These are phyloP conservation scores for Mola mola DNA, from an alignment of 2,113 vertebrate genomes.

Conservation along the genomic window DNA sequence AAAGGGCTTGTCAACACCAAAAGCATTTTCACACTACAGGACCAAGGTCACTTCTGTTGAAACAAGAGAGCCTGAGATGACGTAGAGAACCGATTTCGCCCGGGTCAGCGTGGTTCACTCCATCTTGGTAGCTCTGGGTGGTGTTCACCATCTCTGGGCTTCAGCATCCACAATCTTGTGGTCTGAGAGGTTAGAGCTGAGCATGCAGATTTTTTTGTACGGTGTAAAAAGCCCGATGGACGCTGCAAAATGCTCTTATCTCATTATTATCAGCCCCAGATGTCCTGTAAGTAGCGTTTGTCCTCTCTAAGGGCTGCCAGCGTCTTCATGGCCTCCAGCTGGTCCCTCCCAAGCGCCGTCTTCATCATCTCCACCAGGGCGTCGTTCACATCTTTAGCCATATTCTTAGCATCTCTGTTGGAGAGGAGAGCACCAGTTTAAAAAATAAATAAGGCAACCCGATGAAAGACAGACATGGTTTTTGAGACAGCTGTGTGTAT, in stretches of 20 bases:
- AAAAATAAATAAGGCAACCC: too few relatives aligned
- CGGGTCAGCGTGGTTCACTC: constrained; percentile 57
- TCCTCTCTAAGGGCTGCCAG: constrained; percentile 87
- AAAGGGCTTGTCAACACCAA: constrained; percentile 52
- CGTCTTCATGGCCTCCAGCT: constrained; percentile 88
- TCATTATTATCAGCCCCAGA: constrained; percentile 86
- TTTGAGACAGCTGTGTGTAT: background rate
- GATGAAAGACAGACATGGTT: background rate
- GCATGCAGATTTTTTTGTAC: constrained; percentile 29
- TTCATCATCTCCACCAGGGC: constrained; percentile 86
- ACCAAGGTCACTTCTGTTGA: constrained; percentile 68
- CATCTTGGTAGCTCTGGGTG: constrained; percentile 38
- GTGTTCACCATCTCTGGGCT: constrained; percentile 48
- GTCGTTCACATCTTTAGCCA: constrained; percentile 92
- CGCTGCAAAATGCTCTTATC: constrained; percentile 34
- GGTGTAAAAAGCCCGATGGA: constrained; percentile 22
- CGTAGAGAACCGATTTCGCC: constrained; percentile 55
- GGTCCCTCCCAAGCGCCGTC: constrained; percentile 81
- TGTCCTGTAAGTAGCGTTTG: constrained; percentile 92
- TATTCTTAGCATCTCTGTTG: constrained; percentile 92
- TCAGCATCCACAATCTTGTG: constrained; percentile 44
- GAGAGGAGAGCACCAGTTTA: background rate
- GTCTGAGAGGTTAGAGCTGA: constrained; percentile 55
- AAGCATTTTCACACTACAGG: constrained; percentile 68
- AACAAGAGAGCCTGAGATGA: constrained; percentile 62